These are phyloP conservation scores for Chrysodeixis includens DNA, from an alignment of 2,888 invertebrate species.

Conservation along the genomic window DNA sequence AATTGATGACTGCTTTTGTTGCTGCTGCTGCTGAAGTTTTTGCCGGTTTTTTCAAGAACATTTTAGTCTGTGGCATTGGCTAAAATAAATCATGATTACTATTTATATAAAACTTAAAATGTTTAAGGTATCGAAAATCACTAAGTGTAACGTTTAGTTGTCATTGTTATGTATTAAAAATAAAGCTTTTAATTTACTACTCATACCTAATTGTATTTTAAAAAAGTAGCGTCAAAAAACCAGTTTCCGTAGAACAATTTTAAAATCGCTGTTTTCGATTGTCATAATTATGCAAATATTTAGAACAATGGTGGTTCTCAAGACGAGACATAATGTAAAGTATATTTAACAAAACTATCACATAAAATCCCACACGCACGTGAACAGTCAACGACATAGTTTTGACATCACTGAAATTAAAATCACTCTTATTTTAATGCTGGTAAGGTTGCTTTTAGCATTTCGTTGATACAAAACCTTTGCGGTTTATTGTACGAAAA, in stretches of 20 bases:
- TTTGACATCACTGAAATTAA: background rate
- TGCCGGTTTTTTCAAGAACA: too few species aligned
- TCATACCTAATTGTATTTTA: too few species aligned
- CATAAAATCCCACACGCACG: slow-evolving; percentile 13
- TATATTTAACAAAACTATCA: slow-evolving; percentile 38
- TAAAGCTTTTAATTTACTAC: too few species aligned
- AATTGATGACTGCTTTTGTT: too few species aligned
- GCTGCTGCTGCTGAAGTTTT: too few species aligned
- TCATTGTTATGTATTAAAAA: too few species aligned
- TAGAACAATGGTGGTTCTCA: slow-evolving; percentile 49
- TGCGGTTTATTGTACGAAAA: background rate
- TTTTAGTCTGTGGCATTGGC: too few species aligned
- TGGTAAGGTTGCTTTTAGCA: background rate
- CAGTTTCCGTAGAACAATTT: slow-evolving; percentile 8
- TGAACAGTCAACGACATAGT: background rate
- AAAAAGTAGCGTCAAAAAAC: background rate
- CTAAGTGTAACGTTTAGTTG: too few species aligned
- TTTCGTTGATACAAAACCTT: background rate
- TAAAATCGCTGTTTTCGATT: slow-evolving; percentile 17
- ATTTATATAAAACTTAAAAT: too few species aligned
- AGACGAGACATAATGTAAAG: slow-evolving; percentile 45
- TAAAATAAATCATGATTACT: too few species aligned
- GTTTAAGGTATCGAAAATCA: too few species aligned
- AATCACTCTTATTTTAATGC: background rate
- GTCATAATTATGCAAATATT: slow-evolving; percentile 45